Evolutionary conservation across 2,797 vertebrate genomes (phyloP), one percentile per base, ranked within the genome.

Genomic region (Cyprinodon diabolis): DNA sequence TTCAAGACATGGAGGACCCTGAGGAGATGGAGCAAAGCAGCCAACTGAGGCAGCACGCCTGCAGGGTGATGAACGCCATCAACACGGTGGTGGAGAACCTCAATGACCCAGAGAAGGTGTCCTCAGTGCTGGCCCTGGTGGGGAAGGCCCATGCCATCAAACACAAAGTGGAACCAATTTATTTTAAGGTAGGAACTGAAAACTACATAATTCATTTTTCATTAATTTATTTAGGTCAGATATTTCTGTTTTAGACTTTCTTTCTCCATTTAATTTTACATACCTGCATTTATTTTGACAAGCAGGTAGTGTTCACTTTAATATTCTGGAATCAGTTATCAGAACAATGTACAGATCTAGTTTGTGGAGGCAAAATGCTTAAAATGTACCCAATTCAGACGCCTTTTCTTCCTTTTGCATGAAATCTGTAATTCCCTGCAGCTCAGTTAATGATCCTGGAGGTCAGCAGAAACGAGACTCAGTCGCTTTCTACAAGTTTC

Each of bases 81-180:
- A 99, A 99, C 90, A 95, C 94, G 0, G 97, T 99, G 68, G 96
- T 99, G 89, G 97, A 98, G 93, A 99, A 98, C 91, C 93, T 99
- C 77, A 93, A 96, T 0, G 96, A 99, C 85, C 93, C 96, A 0
- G 97, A 98, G 90, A 98, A 98, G 90, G 97, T 99, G 76, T 96
- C 97, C 2, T 96, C 97, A 0, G 96, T 98, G 58, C 90, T 99
- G 83, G 93, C 95, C 69, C 88, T 98, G 76, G 97, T 99, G 87
- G 97, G 97, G 83, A 98, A 97, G 82, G 97, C 97, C 68, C 98
- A 99, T 0, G 98, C 97, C n/a, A 88, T 98, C 87, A 98, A 98
- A 91, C 96, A 99, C 91, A 98, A 99, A 93, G 97, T 99, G 94
- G 98, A 99, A 68, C 98, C 98, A 0, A 89, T 98, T 84, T 99